Evolutionary conservation across 1,140 invertebrate species (phyloP).

Genomic region (Camponotus pennsylvanicus): DNA sequence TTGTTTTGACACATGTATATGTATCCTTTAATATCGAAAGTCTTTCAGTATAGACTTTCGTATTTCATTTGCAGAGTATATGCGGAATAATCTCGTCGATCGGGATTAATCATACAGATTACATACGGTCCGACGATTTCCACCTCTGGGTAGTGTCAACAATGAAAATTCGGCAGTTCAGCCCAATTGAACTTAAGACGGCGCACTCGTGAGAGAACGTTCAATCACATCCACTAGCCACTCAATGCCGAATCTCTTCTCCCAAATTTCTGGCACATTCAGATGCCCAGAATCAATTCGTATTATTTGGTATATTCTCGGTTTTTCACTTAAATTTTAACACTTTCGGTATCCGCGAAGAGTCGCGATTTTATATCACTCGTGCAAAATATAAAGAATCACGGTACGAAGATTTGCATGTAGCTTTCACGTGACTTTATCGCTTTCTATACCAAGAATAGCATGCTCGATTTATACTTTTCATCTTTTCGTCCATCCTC

Average conservation of each 20-base stretch:
- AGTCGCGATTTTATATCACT: slow-evolving; percentile 60
- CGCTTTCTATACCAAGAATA: slow-evolving; percentile 26
- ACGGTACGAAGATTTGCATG: slow-evolving; percentile 52
- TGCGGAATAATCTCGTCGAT: slow-evolving; percentile 65
- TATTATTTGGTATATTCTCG: slow-evolving; percentile 56
- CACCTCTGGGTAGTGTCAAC: slow-evolving; percentile 80
- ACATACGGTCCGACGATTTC: slow-evolving; percentile 83
- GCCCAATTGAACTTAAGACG: slow-evolving; percentile 78
- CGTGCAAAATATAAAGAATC: slow-evolving; percentile 48
- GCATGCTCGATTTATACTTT: slow-evolving; percentile 48
- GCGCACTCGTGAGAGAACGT: slow-evolving; percentile 78
- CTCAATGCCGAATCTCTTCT: slow-evolving; percentile 73
- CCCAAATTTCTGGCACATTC: slow-evolving; percentile 69
- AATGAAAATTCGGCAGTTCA: slow-evolving; percentile 78
- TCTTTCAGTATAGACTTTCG: slow-evolving; percentile 22
- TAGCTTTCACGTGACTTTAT: slow-evolving; percentile 45
- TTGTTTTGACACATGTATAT: background rate
- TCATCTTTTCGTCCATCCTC: slow-evolving; percentile 45
- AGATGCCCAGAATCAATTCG: slow-evolving; percentile 66
- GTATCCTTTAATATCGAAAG: slow-evolving; percentile 13
- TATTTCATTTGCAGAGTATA: slow-evolving; percentile 36
- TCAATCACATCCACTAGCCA: slow-evolving; percentile 76
- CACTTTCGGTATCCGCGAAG: slow-evolving; percentile 64
- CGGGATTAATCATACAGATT: slow-evolving; percentile 80
- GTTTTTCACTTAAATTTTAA: slow-evolving; percentile 63